These are phyloP conservation scores for Nemotelus pantherinus DNA, from an alignment of 2,888 invertebrate species.

Conservation along the genomic window DNA sequence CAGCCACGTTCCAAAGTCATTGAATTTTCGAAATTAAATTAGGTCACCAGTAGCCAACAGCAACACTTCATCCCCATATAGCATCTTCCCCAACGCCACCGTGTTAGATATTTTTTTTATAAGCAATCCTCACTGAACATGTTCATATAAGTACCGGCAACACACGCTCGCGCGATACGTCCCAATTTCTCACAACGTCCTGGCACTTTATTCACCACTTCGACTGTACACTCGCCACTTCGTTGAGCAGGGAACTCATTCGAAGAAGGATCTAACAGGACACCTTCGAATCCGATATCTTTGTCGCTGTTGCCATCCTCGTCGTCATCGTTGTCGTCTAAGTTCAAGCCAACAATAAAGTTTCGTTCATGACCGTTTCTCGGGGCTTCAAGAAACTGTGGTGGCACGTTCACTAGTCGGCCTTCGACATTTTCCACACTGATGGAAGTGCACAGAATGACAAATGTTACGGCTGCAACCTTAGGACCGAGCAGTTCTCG, in stretches of 20 bases:
- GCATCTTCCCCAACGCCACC: no score
- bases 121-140: constrained; percentile 39
- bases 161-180: constrained; percentile 32
- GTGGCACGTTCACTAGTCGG: constrained; percentile 23
- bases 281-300: neutral
- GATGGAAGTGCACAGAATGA: neutral
- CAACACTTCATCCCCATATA: no score
- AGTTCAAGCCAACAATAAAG: constrained; percentile 5
- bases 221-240: constrained; percentile 41
- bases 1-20: no score
- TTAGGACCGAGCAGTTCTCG: neutral
- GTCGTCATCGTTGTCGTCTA: constrained; percentile 11
- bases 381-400: constrained; percentile 9
- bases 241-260: neutral
- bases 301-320: neutral
- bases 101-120: constrained; percentile 3
- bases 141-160: constrained; percentile 47
- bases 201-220: constrained; percentile 43
- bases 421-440: neutral
- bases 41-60: no score
- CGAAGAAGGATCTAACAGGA: neutral
- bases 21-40: no score
- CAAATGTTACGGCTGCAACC: neutral
- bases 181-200: constrained; percentile 46
- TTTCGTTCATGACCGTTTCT: neutral